Conservation (phyloP, 2,888 invertebrate species). For the Ceriagrion tenellum region DNA sequence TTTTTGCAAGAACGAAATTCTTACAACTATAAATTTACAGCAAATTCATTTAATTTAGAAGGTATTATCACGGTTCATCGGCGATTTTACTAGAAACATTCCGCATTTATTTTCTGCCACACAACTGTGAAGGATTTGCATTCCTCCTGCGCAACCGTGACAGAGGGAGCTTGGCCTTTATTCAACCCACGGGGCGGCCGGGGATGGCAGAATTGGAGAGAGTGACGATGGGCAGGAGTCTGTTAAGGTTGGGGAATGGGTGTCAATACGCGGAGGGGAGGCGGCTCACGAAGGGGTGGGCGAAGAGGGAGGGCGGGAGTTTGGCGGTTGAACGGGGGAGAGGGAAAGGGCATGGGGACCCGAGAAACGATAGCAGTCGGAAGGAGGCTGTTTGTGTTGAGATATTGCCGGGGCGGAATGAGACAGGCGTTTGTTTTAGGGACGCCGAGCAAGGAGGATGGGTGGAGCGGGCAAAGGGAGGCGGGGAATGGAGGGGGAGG, state of each 20-base stretch:
- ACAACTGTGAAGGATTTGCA: too few species aligned
- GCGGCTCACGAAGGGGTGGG: background rate
- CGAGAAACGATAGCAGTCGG: conserved; percentile 5
- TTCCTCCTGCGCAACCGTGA: too few species aligned
- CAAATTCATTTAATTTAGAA: too few species aligned
- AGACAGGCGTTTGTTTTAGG: conserved; percentile 57
- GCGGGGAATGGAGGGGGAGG: background rate
- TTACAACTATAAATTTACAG: too few species aligned
- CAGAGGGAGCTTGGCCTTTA: too few species aligned
- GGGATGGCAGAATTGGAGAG: background rate
- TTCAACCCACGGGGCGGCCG: too few species aligned
- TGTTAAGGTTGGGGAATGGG: background rate
- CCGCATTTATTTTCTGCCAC: too few species aligned
- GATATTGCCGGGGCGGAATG: conserved; percentile 48
- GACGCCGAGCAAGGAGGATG: background rate
- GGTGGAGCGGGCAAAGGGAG: background rate
- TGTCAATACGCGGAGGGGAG: background rate
- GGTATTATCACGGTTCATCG: too few species aligned
- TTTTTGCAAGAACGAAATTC: too few species aligned
- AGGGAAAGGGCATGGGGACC: background rate
- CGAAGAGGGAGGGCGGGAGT: background rate
- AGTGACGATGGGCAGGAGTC: background rate
- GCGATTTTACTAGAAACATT: too few species aligned
- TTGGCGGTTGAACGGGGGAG: background rate
- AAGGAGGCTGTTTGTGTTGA: conserved; percentile 59